Evolutionary conservation across 2,888 invertebrate species (phyloP).

Genomic region (Tenthredo livida): DNA sequence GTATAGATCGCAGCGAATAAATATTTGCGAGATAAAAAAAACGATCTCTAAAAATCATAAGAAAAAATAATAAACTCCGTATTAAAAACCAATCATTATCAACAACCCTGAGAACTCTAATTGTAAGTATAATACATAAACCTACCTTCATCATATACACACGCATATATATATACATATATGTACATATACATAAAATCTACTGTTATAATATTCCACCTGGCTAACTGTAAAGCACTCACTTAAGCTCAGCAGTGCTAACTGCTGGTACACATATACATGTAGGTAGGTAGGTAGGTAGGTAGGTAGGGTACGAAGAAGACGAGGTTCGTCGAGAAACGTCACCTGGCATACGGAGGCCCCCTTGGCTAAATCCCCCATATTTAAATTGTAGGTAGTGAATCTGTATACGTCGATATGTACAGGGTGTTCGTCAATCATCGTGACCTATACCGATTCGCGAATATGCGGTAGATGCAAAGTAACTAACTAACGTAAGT

Average conservation of each 20-base stretch:
- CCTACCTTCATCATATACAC: too few species aligned
- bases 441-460: background rate
- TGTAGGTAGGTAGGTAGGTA: background rate
- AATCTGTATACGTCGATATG: background rate
- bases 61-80: background rate
- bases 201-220: constrained; percentile 66
- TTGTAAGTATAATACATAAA: background rate
- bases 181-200: constrained; percentile 45
- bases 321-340: constrained; percentile 26
- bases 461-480: background rate
- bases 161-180: too few species aligned
- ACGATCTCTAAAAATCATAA: background rate
- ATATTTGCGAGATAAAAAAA: background rate
- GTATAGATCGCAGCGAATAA: background rate
- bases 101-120: constrained; percentile 15
- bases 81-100: background rate
- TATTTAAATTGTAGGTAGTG: background rate
- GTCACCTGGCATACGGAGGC: constrained; percentile 20
- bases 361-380: background rate
- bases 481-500: too few species aligned
- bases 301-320: background rate
- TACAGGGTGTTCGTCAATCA: background rate
- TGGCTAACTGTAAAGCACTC: constrained; percentile 70
- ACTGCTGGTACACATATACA: constrained; percentile 22
- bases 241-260: constrained; percentile 48